phyloP scores from a whole-genome alignment of 2,113 vertebrate species.

The Glareola pratincola region DNA sequence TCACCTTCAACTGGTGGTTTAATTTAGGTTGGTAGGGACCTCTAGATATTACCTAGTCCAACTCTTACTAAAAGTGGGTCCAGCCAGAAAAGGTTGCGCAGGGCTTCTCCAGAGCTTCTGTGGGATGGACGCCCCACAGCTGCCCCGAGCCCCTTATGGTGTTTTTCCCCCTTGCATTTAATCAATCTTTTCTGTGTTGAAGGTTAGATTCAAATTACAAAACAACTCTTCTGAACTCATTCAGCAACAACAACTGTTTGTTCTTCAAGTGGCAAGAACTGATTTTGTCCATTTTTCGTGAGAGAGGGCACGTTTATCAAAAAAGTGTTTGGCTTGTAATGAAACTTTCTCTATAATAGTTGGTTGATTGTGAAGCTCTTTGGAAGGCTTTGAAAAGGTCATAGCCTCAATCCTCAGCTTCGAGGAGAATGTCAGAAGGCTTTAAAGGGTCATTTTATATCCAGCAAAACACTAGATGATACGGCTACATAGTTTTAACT shows the following conservation, averaged over 20 bases:
- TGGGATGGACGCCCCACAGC: background rate
- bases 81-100: background rate
- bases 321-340: constrained; percentile 16
- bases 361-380: constrained; percentile 31
- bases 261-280: background rate
- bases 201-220: background rate
- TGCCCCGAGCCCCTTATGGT: fast-evolving
- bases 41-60: background rate
- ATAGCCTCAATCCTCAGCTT: constrained; percentile 57
- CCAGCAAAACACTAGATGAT: background rate
- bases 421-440: constrained; percentile 55
- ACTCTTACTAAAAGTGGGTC: background rate
- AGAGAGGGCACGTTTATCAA: background rate
- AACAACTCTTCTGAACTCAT: background rate
- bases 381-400: constrained; percentile 61
- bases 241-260: background rate
- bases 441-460: constrained; percentile 63
- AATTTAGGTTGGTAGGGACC: background rate
- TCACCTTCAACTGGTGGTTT: background rate
- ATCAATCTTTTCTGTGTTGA: background rate
- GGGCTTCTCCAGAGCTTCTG: background rate
- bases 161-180: background rate
- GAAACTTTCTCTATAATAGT: background rate
- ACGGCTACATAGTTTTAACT: constrained; percentile 29
- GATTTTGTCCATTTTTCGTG: background rate